A percentile compares a stretch with the other conserved stretches of the same genome.
Conservation (phyloP, 2,888 invertebrate species). For the Chorisops tibialis region DNA sequence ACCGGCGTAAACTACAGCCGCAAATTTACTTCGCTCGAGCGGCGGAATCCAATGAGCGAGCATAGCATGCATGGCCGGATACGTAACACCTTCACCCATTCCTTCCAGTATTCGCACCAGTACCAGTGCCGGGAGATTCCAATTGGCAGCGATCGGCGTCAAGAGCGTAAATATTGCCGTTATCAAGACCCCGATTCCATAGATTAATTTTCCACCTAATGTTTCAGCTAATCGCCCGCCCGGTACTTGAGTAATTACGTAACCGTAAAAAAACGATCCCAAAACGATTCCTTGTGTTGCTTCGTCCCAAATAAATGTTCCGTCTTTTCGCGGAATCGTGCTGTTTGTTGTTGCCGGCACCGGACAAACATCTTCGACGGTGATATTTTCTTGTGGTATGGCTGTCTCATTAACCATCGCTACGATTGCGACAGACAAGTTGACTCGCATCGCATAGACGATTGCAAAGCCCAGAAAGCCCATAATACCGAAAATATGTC, state of each 20-base stretch:
- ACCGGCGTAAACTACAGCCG: conserved; percentile 83
- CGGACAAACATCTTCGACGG: conserved; percentile 62
- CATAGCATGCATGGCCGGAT: conserved; percentile 93
- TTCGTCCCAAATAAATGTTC: conserved; percentile 76
- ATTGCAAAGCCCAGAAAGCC: conserved; percentile 86
- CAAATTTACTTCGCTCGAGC: conserved; percentile 83
- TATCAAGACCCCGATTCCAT: conserved; percentile 75
- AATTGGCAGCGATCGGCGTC: conserved; percentile 75
- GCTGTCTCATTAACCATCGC: conserved; percentile 85
- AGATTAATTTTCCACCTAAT: conserved; percentile 83
- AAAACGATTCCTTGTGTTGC: conserved; percentile 75
- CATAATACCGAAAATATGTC: conserved; percentile 76
- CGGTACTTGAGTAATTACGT: conserved; percentile 77
- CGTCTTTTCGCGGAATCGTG: conserved; percentile 54
- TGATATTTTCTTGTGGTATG: conserved; percentile 57
- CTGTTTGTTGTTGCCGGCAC: conserved; percentile 51
- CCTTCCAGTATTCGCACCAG: conserved; percentile 76
- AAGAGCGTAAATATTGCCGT: conserved; percentile 79
- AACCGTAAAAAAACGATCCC: conserved; percentile 81
- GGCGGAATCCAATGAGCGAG: conserved; percentile 92
- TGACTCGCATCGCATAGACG: conserved; percentile 87
- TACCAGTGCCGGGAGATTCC: conserved; percentile 64
- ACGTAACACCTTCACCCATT: conserved; percentile 85
- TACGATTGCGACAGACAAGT: conserved; percentile 89
- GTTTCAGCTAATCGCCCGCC: conserved; percentile 80